Evolutionary conservation across 2,888 invertebrate species (phyloP), one percentile per base, ranked within the genome.

Genomic region (Hesperia comma): DNA sequence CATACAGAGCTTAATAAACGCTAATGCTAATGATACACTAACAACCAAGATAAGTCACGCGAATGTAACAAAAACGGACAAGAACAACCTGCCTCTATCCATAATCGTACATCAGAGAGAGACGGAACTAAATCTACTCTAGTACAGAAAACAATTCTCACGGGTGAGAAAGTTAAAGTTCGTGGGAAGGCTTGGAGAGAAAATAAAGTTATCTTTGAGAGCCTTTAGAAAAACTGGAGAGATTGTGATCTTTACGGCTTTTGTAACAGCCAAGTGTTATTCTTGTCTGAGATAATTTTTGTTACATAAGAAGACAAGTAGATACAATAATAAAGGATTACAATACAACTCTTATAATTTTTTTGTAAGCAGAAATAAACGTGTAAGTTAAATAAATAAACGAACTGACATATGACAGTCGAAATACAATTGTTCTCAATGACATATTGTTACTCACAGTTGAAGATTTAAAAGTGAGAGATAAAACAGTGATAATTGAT

Each of bases 121-220:
- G 68, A 68, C 51, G 66, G 67, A 61, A 60, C 43, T 46, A 61
- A 60, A 60, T 55, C 46, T 46, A 66, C 60, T 61, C 66, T 66
- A 61, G 54, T 61, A 55, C 37, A 37, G 60, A 60, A 61, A 61
- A 49, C 70, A 63, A 58, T 82, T 86, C 85, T 75, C 85, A 86
- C 84, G 85, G 67, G 67, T 61, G 67, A 67, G 67, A 86, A 85
- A 86, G 85, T 83, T 77, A 76, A 79, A 71, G 73, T 72, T 77
- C 82, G 83, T 85, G 85, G 78, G 86, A 85, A 82, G 71, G 69
- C 67, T 55, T 53, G 62, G 68, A 61, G 67, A 68, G 70, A 72
- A 69, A 73, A 76, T 71, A 68, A 72, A 73, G 71, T 72, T 69
- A 71, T 71, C 70, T 56, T 54, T 19, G 41, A 64, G 19, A 53